Base-by-base conservation (phyloP, 1,140 invertebrate genomes). In the Popillia japonica region DNA sequence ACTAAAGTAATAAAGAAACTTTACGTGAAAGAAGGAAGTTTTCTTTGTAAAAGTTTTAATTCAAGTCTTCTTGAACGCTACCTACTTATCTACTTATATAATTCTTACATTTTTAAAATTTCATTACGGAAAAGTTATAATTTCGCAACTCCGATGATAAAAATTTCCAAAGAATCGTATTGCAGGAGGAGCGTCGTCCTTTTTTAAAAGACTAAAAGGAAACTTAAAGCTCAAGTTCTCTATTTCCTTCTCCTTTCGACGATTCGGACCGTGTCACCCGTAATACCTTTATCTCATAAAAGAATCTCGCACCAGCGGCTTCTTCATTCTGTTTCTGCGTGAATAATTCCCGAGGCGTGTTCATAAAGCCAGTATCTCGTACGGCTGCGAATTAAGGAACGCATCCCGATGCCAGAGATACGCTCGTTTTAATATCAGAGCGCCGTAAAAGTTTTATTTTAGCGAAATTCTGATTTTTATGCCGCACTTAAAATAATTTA, bases 201-300 rank as follows among this genome's bases (percentile, higher is more conserved):
- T 55, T 55, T 55, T 55, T 55, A n/a, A n/a, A 55, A 17, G 44
- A 10, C 9, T 10, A 8, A 55, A 55, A 55, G 17, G 11, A n/a
- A 55, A 55, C 14, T 2, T 17, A 48, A 3, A 14, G 14, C n/a
- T 17, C 48, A 55, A 55, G 14, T 55, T 55, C 48, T 17, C 17
- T 55, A 48, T 3, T 48, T 17, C 48, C 48, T 6, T 17, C 48
- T 14, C 6, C 48, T 55, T 55, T 6, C 17, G 14, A 6, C 11
- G 14, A 55, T 55, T 55, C 48, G 48, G 48, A 55, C 48, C 48
- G 48, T 55, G 48, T 55, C 48, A 55, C 48, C 48, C 48, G 48
- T 55, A 55, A 55, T 55, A 55, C 48, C 48, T 55, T 55, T 55
- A 55, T 55, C 48, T 55, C 48, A 55, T 55, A 55, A 55, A 55